Conservation (phyloP, 2,888 invertebrate genomes). For the Beris morrisii region DNA sequence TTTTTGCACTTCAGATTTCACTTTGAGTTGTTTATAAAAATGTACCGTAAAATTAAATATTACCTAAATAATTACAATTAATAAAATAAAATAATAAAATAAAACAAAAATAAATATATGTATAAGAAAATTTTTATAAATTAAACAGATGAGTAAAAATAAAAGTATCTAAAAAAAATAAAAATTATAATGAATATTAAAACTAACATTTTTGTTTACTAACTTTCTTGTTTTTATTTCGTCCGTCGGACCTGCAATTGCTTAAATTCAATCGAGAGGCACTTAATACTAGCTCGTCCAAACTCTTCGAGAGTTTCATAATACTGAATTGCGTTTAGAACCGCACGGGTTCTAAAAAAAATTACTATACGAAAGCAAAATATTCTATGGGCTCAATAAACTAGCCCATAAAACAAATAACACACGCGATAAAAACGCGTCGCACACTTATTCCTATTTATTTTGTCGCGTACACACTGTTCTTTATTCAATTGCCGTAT, state of each 20-base stretch:
- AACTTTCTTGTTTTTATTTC: constrained; percentile 54
- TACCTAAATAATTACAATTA: too few relatives aligned
- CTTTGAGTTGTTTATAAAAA: too few relatives aligned
- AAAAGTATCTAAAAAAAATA: neutral
- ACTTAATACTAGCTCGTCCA: constrained; percentile 55
- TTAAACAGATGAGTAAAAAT: neutral
- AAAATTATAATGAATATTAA: constrained; percentile 5
- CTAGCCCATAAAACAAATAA: constrained; percentile 1
- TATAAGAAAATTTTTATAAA: neutral
- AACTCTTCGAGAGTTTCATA: constrained; percentile 56
- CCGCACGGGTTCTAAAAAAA: neutral
- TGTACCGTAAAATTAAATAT: too few relatives aligned
- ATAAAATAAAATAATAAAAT: too few relatives aligned
- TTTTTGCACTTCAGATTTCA: too few relatives aligned
- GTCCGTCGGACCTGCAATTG: constrained; percentile 49
- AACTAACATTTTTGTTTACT: constrained; percentile 39
- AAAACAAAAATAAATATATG: neutral
- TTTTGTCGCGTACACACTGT: too few relatives aligned
- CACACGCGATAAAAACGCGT: too few relatives aligned
- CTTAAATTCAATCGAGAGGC: constrained; percentile 54
- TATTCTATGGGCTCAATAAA: constrained; percentile 12
- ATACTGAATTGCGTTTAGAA: constrained; percentile 25
- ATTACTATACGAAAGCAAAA: neutral
- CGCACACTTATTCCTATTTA: too few relatives aligned
- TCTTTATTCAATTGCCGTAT: too few relatives aligned